phyloP scores from a whole-genome alignment of 2,888 invertebrate genomes.

The Ceratothoa steindachneri region DNA sequence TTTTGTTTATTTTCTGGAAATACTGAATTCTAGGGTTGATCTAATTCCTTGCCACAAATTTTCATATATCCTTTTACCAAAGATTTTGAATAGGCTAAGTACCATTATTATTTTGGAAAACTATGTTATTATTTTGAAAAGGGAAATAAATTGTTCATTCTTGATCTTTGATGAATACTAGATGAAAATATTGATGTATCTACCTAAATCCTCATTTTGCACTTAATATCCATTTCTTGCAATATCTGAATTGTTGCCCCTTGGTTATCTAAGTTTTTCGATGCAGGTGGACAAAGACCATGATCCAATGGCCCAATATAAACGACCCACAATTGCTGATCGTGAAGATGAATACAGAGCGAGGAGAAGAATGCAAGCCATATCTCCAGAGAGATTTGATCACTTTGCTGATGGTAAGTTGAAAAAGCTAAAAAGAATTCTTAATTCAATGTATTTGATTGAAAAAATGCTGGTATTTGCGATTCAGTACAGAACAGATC shows the following conservation, averaged over 20 bases:
- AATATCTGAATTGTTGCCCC: too few species aligned
- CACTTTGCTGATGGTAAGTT: conserved; percentile 93
- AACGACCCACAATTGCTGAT: conserved; percentile 87
- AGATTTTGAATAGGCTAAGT: too few species aligned
- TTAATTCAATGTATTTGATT: neutral
- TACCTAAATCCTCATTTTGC: too few species aligned
- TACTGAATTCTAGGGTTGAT: neutral
- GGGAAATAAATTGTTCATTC: too few species aligned
- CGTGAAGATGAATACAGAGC: conserved; percentile 95
- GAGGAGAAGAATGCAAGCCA: conserved; percentile 67
- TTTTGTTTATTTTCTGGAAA: neutral
- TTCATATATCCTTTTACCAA: too few species aligned
- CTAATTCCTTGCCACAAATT: too few species aligned
- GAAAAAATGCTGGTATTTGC: neutral
- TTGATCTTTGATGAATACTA: too few species aligned
- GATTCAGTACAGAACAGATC: neutral
- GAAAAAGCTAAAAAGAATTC: neutral
- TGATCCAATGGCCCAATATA: conserved; percentile 89
- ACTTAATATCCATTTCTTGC: too few species aligned
- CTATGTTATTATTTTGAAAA: too few species aligned
- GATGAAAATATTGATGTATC: too few species aligned
- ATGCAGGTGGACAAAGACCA: conserved; percentile 81
- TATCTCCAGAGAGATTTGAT: conserved; percentile 94
- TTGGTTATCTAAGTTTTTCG: too few species aligned
- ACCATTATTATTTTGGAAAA: too few species aligned